phyloP scores from a whole-genome alignment of 1,140 invertebrate genomes.

The Drepana arcuata region DNA sequence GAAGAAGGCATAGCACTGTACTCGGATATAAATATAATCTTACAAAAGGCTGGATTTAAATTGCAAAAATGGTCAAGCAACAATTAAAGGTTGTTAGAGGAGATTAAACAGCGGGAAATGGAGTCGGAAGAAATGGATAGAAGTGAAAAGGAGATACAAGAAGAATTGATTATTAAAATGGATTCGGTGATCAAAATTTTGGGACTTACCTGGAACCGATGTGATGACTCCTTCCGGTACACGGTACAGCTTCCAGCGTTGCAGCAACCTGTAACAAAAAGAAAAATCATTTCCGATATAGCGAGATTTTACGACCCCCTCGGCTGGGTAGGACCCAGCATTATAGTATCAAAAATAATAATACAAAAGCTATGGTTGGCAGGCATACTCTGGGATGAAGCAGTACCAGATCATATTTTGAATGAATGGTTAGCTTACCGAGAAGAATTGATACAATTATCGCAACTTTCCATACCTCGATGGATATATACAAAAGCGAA shows the following conservation, averaged over 20 bases:
- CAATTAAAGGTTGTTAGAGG: too few species aligned
- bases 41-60: conserved; percentile 15
- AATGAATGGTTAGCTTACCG: too few species aligned
- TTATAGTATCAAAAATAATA: not conserved
- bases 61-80: conserved; percentile 27
- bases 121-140: conserved; percentile 7
- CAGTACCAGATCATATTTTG: too few species aligned
- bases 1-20: conserved; percentile 18
- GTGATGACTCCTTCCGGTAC: not conserved
- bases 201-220: not conserved
- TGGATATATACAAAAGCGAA: too few species aligned
- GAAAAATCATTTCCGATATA: not conserved
- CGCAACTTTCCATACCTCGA: too few species aligned
- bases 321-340: not conserved
- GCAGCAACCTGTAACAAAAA: not conserved
- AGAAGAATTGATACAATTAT: too few species aligned
- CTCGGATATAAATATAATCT: conserved; percentile 19
- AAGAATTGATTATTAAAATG: not conserved
- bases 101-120: too few species aligned
- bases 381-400: not conserved
- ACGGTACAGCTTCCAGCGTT: not conserved
- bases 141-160: not conserved
- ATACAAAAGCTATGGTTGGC: not conserved
- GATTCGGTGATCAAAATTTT: not conserved
- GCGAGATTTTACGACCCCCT: not conserved